Base-by-base conservation (phyloP, 2,888 invertebrate genomes). In the Drosophila peninsularis region DNA sequence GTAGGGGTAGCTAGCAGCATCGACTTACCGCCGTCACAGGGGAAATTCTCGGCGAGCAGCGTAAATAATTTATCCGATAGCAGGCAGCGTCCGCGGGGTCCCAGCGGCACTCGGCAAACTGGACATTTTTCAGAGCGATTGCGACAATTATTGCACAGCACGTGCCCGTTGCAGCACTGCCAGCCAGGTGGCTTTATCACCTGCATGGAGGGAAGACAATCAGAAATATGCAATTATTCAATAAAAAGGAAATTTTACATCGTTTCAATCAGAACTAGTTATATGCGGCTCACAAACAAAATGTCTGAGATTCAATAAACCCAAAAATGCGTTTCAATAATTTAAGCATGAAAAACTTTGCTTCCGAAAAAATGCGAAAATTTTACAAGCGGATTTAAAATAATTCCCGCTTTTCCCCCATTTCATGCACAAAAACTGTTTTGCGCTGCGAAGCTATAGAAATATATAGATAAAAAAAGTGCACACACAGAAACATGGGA, bases 111-210 rank as follows among this genome's bases (percentile, higher is more conserved):
- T 49, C 93, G 91, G 81, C 93, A 93, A 64, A 93, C 92, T 57
- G 93, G 93, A 86, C 93, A 93, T 77, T 92, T 92, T 55, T 91
- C 91, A 30, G 93, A 91, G 66, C 93, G 91, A 78, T 90, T 90
- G 76, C 93, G 92, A 85, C 93, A 93, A 80, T 91, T 91, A 84
- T 92, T 91, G 80, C 93, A 93, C 21, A 93, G 89, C 64, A 93
- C 91, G 88, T 93, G 93, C 73, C 93, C 93, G 81, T 93, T 92
- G 89, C 92, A 92, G 78, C 93, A 93, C 81, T 93, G 93, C 90
- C 92, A 92, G 69, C 93, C 92, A 56, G 93, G 93, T 75, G 93
- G 93, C 76, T 91, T 91, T 73, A 91, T 90, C 80, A 92, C 90
- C 92, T 92, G 75, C 52, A 62, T 61, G 30, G 6, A 30, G 24